Percentiles rank a stretch among this genome's conserved stretches.
These are phyloP conservation scores for Gisinianus flammeolus DNA, from an alignment of 2,888 invertebrate species.

Conservation along the genomic window DNA sequence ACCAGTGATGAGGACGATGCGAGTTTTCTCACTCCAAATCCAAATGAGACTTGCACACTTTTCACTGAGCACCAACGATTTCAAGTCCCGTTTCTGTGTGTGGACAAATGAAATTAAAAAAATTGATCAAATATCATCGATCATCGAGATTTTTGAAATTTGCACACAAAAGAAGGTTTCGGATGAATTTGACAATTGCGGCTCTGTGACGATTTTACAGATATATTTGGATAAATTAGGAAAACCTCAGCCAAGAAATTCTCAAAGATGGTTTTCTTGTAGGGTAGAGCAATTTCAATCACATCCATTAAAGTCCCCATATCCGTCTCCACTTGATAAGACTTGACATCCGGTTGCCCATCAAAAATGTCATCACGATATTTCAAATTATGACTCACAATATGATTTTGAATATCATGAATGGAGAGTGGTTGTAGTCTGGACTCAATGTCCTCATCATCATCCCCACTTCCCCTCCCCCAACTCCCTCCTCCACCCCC, in stretches of 20 bases:
- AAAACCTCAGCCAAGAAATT: conserved; percentile 28
- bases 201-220: too few relatives aligned
- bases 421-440: background rate
- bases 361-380: background rate
- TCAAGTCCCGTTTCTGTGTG: conserved; percentile 18
- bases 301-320: background rate
- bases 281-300: conserved; percentile 21
- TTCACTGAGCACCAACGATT: conserved; percentile 26
- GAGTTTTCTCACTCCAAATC: conserved; percentile 40
- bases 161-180: too few relatives aligned
- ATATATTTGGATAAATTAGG: too few relatives aligned
- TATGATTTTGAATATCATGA: background rate
- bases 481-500: too few relatives aligned
- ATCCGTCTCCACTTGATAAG: background rate
- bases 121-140: too few relatives aligned
- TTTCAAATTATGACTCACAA: background rate
- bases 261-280: conserved; percentile 38
- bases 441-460: background rate
- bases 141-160: too few relatives aligned
- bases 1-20: conserved; percentile 36
- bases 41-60: conserved; percentile 38
- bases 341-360: background rate
- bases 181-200: too few relatives aligned
- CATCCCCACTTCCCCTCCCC: too few relatives aligned
- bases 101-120: too few relatives aligned